Base-by-base conservation (phyloP, 2,888 invertebrate species). In the Tachina lurida region DNA sequence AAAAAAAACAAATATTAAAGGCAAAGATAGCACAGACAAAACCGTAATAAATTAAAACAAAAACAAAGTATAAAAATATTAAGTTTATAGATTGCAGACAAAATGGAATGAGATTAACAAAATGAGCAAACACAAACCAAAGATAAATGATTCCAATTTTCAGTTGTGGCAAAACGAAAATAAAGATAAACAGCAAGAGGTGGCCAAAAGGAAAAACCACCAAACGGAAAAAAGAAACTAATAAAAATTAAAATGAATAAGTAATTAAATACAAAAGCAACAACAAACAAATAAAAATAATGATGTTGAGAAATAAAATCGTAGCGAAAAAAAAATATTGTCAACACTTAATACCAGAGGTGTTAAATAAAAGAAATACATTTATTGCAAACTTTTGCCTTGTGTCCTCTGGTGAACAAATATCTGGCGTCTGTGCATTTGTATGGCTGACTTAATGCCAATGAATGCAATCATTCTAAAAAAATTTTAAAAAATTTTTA, bases 121-220 rank as follows among this genome's bases (percentile, higher is more conserved):
- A 74, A 74, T 70, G 75, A 81, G 70, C 47, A 81, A 81, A 78
- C 31, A 76, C 60, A 84, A 75, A 73, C 87, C 82, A 84, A 84
- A 87, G 85, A 87, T 84, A 87, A 87, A 87, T 87, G 85, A 71
- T 84, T 85, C 77, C 77, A 87, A 31, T 80, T 84, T 80, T 62
- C 68, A 65, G 49, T 76, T 68, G 81, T 39, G 68, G 54, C 56
- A 60, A 70, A 76, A 39, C 7, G 43, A 81, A 73, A 63, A 80
- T 76, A 52, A 84, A 84, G 68, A 87, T 63, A 78, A 84, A 86
- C 81, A 82, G 76, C 56, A 47, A 54, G 52, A 67, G 68, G 62
- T 63, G 77, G 22, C 65, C 78, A 81, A 74, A 80, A 68, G 76
- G 22, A 80, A 58, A 74, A 68, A 63, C 78, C 71, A 63, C 78